Evolutionary conservation across 1,140 invertebrate species (phyloP).

Genomic region (Eriocheir sinensis): DNA sequence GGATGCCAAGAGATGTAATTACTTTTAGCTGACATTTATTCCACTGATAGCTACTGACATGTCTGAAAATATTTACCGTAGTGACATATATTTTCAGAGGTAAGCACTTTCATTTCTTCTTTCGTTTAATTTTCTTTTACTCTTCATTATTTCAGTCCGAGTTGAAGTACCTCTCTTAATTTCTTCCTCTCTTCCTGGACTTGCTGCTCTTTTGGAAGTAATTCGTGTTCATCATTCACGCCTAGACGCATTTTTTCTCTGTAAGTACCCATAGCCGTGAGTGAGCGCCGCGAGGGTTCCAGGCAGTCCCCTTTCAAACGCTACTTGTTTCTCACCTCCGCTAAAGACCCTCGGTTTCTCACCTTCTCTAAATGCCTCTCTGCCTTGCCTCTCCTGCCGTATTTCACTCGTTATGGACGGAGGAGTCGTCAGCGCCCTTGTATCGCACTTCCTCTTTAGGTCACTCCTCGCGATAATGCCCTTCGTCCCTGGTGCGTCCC

Average conservation of each 20-base stretch:
- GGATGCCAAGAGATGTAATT: too few relatives aligned
- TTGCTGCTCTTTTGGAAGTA: background rate
- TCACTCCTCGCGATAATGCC: background rate
- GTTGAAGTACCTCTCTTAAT: too few relatives aligned
- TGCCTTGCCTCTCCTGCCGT: background rate
- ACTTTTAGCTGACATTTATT: too few relatives aligned
- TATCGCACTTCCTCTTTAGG: conserved; percentile 23
- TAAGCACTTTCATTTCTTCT: too few relatives aligned
- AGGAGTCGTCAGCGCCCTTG: conserved; percentile 1
- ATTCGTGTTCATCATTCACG: background rate
- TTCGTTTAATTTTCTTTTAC: too few relatives aligned
- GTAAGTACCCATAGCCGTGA: background rate
- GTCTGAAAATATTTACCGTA: too few relatives aligned
- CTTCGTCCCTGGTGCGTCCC: background rate
- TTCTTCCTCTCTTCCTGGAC: background rate
- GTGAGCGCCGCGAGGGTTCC: background rate
- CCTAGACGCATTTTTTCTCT: background rate
- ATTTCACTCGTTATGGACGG: background rate
- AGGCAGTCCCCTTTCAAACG: background rate
- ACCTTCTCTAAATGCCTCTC: background rate
- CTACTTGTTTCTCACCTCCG: conserved; percentile 22
- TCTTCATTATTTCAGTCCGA: too few relatives aligned
- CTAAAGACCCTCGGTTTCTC: conserved; percentile 22
- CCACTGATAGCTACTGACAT: too few relatives aligned
- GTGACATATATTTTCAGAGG: too few relatives aligned